phyloP scores from a whole-genome alignment of 1,140 invertebrate species.

The Geopemphigus sp. region DNA sequence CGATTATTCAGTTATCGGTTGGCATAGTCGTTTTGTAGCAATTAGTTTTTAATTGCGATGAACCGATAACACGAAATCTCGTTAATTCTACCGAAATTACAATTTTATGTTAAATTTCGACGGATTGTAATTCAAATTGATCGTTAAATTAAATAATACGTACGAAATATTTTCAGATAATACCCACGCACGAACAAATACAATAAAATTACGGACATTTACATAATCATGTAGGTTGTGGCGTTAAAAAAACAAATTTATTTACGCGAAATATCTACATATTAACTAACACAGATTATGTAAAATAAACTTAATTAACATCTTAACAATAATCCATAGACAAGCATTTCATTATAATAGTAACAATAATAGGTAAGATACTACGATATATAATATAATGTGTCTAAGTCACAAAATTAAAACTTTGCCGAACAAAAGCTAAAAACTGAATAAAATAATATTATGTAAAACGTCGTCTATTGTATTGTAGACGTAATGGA shows the following conservation, averaged over 20 bases:
- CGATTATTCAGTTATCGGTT: too few species aligned
- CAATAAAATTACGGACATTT: too few species aligned
- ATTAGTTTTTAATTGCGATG: too few species aligned
- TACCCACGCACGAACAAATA: too few species aligned
- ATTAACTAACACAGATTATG: background rate
- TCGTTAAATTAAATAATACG: too few species aligned
- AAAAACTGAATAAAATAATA: slow-evolving; percentile 9
- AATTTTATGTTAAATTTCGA: too few species aligned
- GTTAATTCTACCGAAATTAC: too few species aligned
- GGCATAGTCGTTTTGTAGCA: too few species aligned
- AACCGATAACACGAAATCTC: too few species aligned
- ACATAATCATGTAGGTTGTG: background rate
- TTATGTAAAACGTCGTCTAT: background rate
- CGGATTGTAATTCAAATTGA: too few species aligned
- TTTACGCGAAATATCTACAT: too few species aligned
- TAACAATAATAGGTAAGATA: background rate
- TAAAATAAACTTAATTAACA: background rate
- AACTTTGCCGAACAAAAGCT: background rate
- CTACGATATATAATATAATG: background rate
- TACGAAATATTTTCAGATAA: too few species aligned
- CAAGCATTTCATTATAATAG: background rate
- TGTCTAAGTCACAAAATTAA: background rate
- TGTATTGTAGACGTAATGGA: background rate
- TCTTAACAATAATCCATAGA: background rate
- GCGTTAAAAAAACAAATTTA: background rate